A percentile compares a stretch with the other conserved stretches of the same genome.
These are phyloP conservation scores for Dermolepida albohirtum DNA, from an alignment of 2,888 invertebrate genomes.

Conservation along the genomic window DNA sequence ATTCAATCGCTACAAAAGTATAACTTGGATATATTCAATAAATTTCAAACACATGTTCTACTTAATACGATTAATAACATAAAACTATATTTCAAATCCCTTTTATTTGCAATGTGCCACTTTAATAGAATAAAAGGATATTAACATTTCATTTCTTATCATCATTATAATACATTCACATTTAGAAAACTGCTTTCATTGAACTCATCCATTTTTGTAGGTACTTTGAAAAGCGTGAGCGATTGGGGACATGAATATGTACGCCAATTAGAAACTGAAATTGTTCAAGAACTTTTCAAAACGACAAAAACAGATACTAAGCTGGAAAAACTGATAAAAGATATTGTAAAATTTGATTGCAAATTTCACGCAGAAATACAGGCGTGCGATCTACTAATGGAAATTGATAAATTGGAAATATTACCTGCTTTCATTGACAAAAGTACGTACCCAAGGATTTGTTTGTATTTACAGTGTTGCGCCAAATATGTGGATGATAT, in stretches of 20 bases:
- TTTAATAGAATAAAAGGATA: no score
- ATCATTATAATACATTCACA: no score
- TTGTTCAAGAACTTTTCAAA: slow-evolving; percentile 85
- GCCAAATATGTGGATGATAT: slow-evolving; percentile 96
- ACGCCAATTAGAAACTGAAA: slow-evolving; percentile 89
- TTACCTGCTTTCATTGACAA: slow-evolving; percentile 89
- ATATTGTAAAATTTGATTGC: slow-evolving; percentile 95
- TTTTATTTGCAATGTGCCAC: no score
- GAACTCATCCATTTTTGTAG: no score
- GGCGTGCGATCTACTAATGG: slow-evolving; percentile 98
- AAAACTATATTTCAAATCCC: no score
- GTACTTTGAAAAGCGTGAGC: slow-evolving; percentile 87
- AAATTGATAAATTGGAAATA: slow-evolving; percentile 91
- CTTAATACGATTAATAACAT: no score
- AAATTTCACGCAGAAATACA: slow-evolving; percentile 98
- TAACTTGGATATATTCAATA: no score
- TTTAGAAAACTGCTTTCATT: no score
- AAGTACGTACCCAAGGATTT: slow-evolving; percentile 91
- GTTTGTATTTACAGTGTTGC: slow-evolving; percentile 88
- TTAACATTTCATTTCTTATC: no score
- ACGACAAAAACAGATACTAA: slow-evolving; percentile 67
- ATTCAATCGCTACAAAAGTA: no score
- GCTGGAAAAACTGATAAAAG: slow-evolving; percentile 82
- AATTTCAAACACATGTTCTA: no score
- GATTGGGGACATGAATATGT: slow-evolving; percentile 99